Evolutionary conservation across 2,113 vertebrate genomes (phyloP).

Genomic region (Motacilla alba): DNA sequence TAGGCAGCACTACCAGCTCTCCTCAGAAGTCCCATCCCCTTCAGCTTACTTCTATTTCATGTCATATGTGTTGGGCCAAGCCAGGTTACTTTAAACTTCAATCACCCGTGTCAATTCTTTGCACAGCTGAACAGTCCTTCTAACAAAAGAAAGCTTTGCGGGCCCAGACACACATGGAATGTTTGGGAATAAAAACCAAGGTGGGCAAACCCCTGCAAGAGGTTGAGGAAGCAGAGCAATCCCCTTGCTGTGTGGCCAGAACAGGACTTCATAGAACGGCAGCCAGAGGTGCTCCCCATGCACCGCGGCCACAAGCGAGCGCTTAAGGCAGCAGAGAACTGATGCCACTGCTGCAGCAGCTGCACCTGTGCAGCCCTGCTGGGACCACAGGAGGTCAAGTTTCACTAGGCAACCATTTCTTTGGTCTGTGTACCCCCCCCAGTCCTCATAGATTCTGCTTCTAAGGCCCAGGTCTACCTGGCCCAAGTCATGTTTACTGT

Average conservation of each 20-base stretch:
- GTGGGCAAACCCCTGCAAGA: neutral
- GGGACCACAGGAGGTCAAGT: neutral
- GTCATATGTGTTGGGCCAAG: neutral
- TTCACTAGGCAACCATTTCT: neutral
- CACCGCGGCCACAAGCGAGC: fast-evolving
- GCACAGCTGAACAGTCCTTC: neutral
- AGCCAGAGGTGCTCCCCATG: neutral
- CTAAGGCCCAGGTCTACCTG: neutral
- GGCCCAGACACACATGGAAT: neutral
- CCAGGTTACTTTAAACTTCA: neutral
- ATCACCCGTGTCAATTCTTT: neutral
- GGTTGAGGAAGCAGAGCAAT: neutral
- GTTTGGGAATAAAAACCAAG: neutral
- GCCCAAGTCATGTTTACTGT: neutral
- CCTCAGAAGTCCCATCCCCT: neutral
- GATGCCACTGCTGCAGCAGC: neutral
- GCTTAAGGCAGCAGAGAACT: neutral
- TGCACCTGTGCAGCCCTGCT: neutral
- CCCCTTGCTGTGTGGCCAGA: neutral
- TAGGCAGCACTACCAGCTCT: neutral
- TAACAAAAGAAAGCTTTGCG: neutral
- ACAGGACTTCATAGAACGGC: neutral
- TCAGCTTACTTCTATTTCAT: neutral
- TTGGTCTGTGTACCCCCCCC: fast-evolving
- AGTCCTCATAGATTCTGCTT: neutral